Conservation (phyloP, 1,140 invertebrate species). For the Drosophila athabasca region DNA sequence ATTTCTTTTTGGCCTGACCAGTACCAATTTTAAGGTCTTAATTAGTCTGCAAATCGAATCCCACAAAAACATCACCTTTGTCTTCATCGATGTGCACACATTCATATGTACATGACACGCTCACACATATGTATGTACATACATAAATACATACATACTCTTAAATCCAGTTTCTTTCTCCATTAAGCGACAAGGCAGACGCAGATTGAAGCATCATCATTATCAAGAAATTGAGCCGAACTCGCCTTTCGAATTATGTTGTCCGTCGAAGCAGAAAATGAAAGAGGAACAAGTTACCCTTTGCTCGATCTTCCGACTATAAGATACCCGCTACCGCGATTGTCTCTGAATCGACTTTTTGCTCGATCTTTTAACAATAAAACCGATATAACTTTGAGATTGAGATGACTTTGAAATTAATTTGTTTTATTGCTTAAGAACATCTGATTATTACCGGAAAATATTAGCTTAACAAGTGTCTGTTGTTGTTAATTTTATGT, state of each 20-base stretch:
- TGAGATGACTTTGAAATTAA: too few relatives aligned
- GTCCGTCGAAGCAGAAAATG: constrained; percentile 23
- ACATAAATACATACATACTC: constrained; percentile 2
- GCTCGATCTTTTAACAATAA: too few relatives aligned
- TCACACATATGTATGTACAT: neutral
- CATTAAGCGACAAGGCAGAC: constrained; percentile 46
- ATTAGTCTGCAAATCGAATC: constrained; percentile 66
- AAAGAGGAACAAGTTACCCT: constrained; percentile 21
- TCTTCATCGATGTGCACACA: constrained; percentile 6
- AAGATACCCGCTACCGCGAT: too few relatives aligned
- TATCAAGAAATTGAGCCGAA: constrained; percentile 52
- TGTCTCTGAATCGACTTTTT: too few relatives aligned
- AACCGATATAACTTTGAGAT: too few relatives aligned
- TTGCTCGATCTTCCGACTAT: neutral
- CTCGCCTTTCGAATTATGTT: constrained; percentile 44
- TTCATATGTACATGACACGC: neutral
- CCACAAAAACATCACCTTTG: constrained; percentile 10
- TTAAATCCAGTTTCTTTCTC: constrained; percentile 54
- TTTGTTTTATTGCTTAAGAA: too few relatives aligned
- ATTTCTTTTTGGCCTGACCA: constrained; percentile 15
- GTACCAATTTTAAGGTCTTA: constrained; percentile 70
- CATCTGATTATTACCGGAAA: too few relatives aligned
- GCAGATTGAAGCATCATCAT: constrained; percentile 54
- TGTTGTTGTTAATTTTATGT: too few relatives aligned
- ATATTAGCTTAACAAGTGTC: too few relatives aligned